Evolutionary conservation across 2,888 invertebrate genomes (phyloP), one percentile per base, ranked within the genome.

Genomic region (Agonum fuliginosum): DNA sequence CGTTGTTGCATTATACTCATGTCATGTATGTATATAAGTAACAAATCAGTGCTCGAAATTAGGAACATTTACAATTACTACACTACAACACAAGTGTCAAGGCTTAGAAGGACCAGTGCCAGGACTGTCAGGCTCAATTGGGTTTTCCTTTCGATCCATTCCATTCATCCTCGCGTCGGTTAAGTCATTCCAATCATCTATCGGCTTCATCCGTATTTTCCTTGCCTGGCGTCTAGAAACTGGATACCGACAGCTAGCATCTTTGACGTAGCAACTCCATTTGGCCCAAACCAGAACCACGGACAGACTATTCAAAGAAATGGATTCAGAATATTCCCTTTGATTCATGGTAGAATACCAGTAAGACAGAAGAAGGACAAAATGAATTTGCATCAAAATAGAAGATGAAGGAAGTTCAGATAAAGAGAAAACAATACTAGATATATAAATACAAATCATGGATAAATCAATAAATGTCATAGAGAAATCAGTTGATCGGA

Each of bases 41-140:
- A 65, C 58, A 69, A 46, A 70, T 70, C 58, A 54, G 77, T 77
- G 77, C 77, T 77, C 77, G 70, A 77, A 77, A 77, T 77, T 77
- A 77, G 77, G 70, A 77, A 77, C 77, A 77, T 77, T 77, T 27
- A 22, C 58, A 58, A 30, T 20, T 22, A n/a, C n/a, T 48, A 24
- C 12, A n/a, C 20, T 10, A 24, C 22, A 3, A 22, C n/a, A 54
- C 54, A 54, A 8, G 37, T 3, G 37, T 20, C 48, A n/a, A 48
- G 37, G n/a, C 37, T 20, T 48, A 20, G n/a, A 54, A 12, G 22
- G 54, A 54, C 54, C 54, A 54, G 24, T 24, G 24, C 54, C 54
- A 62, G 30, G 58, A 62, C 3, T 12, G 2, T 51, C 22, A 22
- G 71, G 19, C 71, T 51, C 51, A 12, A 51, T 51, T 27, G 71